phyloP scores from a whole-genome alignment of 2,888 invertebrate genomes.

The Ormyrus thymus region DNA sequence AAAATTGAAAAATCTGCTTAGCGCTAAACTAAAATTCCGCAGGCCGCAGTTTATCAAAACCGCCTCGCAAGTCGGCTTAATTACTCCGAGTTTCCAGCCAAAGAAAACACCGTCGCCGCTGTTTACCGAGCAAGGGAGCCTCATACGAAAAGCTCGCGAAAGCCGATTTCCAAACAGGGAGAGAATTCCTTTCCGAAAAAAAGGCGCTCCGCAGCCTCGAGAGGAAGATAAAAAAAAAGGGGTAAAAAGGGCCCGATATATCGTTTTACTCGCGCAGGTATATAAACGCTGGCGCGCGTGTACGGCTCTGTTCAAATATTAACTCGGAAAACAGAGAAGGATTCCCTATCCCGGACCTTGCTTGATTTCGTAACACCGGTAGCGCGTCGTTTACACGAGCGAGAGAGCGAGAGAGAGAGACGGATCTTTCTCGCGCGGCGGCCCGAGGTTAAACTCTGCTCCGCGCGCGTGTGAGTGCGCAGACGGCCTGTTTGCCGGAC shows the following conservation, averaged over 20 bases:
- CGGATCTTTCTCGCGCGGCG: neutral
- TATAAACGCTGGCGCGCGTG: neutral
- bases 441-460: slow-evolving; percentile 27
- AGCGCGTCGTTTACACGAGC: slow-evolving; percentile 69
- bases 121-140: neutral
- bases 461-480: neutral
- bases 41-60: too few relatives aligned
- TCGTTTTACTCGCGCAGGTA: slow-evolving; percentile 19
- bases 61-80: too few relatives aligned
- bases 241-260: slow-evolving; percentile 3
- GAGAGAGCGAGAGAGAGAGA: slow-evolving; percentile 27
- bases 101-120: too few relatives aligned
- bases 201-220: neutral
- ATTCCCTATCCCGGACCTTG: slow-evolving; percentile 61
- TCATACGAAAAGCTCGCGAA: neutral
- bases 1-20: too few relatives aligned
- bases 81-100: too few relatives aligned
- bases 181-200: slow-evolving; percentile 23
- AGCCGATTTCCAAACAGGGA: neutral
- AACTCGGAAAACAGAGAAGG: slow-evolving; percentile 71
- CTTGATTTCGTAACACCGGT: slow-evolving; percentile 73
- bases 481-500: slow-evolving; percentile 59
- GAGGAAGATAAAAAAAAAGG: slow-evolving; percentile 17
- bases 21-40: too few relatives aligned
- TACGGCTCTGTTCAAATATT: slow-evolving; percentile 72